A percentile compares a stretch with the other conserved stretches of the same genome.
Conservation (phyloP, 2,113 vertebrate species). For the Dicaeum eximium region DNA sequence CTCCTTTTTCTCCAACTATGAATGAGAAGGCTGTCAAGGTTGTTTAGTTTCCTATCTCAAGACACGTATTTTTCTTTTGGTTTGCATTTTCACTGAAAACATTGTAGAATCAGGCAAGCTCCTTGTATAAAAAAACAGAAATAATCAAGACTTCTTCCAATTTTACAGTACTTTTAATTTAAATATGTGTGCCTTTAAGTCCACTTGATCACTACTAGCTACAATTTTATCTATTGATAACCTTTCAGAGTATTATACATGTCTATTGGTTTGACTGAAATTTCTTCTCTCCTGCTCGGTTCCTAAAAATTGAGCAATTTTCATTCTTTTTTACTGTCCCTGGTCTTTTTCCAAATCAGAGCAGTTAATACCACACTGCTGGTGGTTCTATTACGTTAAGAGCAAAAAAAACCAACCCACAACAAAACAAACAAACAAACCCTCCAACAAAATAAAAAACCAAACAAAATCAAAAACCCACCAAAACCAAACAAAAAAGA, state of each 20-base stretch:
- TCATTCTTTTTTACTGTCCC: not conserved
- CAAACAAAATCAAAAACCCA: not conserved
- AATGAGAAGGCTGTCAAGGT: not conserved
- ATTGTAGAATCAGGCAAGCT: not conserved
- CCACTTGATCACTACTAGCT: not conserved
- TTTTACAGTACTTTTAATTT: not conserved
- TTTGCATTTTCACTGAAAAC: not conserved
- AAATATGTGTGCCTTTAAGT: not conserved
- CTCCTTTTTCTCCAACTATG: not conserved
- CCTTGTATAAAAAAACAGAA: not conserved
- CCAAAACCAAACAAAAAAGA: not conserved
- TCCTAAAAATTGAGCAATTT: not conserved
- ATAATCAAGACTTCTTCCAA: not conserved
- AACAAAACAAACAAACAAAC: not conserved
- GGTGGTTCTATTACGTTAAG: not conserved
- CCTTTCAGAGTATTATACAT: not conserved
- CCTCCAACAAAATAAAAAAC: not conserved
- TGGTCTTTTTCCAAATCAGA: not conserved
- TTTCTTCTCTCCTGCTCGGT: not conserved
- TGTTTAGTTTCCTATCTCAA: not conserved
- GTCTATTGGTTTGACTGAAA: not conserved
- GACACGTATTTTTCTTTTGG: not conserved
- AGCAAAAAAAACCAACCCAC: not conserved
- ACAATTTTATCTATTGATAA: not conserved
- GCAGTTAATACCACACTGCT: not conserved